Base-by-base conservation (phyloP, 2,797 vertebrate species). In the Coilia nasus region DNA sequence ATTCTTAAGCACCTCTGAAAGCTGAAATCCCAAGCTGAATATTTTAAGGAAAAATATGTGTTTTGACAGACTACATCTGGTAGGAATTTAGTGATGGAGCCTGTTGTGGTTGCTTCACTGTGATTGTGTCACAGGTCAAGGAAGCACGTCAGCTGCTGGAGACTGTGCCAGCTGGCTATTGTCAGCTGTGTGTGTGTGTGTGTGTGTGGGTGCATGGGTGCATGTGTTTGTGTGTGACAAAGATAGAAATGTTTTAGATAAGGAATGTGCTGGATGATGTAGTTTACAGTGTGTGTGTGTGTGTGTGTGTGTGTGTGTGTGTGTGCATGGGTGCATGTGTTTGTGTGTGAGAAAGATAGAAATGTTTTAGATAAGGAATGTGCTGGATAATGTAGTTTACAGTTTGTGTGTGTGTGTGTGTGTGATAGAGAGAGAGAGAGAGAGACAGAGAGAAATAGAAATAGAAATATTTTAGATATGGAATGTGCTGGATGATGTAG, bases 221-320 rank as follows among this genome's bases (percentile, higher is more conserved):
- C 28, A 17, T 23, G 50, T 10, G 57, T 5, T 11, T 83, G 62
- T 82, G 90, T 81, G 90, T 89, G 89, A 88, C 84, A 94, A 93
- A 91, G 90, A 95, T 95, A 94, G 28, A 35, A 12, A 14, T 35
- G 64, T 71, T 31, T 71, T 14, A 78, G 31, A 78, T 41, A 0
- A 41, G 41, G 28, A 75, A 75, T 78, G 35, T 78, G 17, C 31
- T 78, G 35, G 17, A 41, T 78, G 31, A 1, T 78, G 31, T 75
- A 41, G 11, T 14, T 25, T 10, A 14, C 14, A 17, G 67, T 59
- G 57, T 59, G 57, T 19, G 31, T 75, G 31, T 25, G 0, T 78
- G 31, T 78, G 15, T 41, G 17, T 44, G 35, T 41, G 17, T 75
- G 31, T 75, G 67, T 75, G 50, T 35, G 67, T 59, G 57, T 59